These are phyloP conservation scores for Euthynnus affinis DNA, from an alignment of 2,797 vertebrate species.

Conservation along the genomic window DNA sequence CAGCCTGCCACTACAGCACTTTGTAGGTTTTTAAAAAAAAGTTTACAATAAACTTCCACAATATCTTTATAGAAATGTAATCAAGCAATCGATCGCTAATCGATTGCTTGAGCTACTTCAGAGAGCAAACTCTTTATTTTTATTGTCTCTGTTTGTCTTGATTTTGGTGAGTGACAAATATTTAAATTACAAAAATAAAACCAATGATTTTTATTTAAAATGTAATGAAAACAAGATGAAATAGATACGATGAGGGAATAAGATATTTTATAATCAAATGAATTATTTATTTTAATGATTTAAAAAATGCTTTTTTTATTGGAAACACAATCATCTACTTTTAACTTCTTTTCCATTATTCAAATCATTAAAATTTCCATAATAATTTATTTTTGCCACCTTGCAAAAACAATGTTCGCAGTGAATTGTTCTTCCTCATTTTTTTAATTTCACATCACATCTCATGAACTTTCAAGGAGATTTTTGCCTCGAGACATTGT, in stretches of 20 bases:
- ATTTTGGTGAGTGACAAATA: too few species aligned
- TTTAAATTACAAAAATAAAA: too few species aligned
- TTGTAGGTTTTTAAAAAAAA: not conserved
- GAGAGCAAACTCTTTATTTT: not conserved
- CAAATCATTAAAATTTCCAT: not conserved
- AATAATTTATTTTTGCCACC: not conserved
- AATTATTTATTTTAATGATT: too few species aligned
- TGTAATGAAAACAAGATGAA: too few species aligned
- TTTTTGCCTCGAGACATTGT: conserved; percentile 33
- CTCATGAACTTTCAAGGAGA: conserved; percentile 49
- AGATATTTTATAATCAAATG: too few species aligned
- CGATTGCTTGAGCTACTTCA: not conserved
- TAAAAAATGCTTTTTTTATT: not conserved
- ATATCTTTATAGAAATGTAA: too few species aligned
- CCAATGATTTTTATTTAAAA: too few species aligned
- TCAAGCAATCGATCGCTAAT: not conserved
- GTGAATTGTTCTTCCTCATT: conserved; percentile 9
- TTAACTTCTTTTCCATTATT: not conserved
- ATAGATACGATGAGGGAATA: too few species aligned
- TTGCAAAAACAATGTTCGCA: not conserved
- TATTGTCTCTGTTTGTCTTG: too few species aligned
- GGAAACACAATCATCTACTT: not conserved
- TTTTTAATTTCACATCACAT: conserved; percentile 47
- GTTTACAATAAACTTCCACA: not conserved
- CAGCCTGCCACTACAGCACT: not conserved